Evolutionary conservation across 2,113 vertebrate genomes (phyloP).

Genomic region (Channa maculata): DNA sequence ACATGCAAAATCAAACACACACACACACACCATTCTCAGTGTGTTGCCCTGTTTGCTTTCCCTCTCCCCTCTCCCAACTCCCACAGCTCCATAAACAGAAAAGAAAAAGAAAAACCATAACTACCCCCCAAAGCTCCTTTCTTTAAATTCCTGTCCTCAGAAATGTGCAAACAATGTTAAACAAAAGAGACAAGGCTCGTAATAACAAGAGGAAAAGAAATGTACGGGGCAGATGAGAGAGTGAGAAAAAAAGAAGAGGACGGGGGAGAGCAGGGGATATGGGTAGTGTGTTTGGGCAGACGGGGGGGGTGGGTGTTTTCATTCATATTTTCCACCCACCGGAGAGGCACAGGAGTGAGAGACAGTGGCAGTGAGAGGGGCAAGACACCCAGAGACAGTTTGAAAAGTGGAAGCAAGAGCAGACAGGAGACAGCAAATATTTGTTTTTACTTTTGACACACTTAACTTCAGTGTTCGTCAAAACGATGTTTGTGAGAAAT

Average conservation of each 20-base stretch:
- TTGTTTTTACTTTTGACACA: conserved; percentile 1
- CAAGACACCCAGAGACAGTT: conserved; percentile 5
- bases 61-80: conserved; percentile 42
- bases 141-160: conserved; percentile 33
- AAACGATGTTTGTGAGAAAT: not conserved
- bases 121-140: not conserved
- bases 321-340: conserved; percentile 83
- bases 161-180: conserved; percentile 62
- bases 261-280: not conserved
- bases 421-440: conserved; percentile 13
- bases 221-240: conserved; percentile 1
- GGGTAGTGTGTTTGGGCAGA: conserved; percentile 61
- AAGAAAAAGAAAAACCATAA: conserved; percentile 20
- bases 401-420: conserved; percentile 15
- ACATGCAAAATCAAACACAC: conserved; percentile 25
- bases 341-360: conserved; percentile 42
- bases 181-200: conserved; percentile 48
- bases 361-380: conserved; percentile 21
- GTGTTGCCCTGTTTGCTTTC: conserved; percentile 53
- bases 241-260: not conserved
- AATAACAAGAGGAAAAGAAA: conserved; percentile 45
- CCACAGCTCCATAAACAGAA: conserved; percentile 52
- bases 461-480: conserved; percentile 4
- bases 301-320: conserved; percentile 70
- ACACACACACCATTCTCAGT: conserved; percentile 37